These are phyloP conservation scores for Patagioenas fasciata DNA, from an alignment of 2,113 vertebrate species.

Conservation along the genomic window DNA sequence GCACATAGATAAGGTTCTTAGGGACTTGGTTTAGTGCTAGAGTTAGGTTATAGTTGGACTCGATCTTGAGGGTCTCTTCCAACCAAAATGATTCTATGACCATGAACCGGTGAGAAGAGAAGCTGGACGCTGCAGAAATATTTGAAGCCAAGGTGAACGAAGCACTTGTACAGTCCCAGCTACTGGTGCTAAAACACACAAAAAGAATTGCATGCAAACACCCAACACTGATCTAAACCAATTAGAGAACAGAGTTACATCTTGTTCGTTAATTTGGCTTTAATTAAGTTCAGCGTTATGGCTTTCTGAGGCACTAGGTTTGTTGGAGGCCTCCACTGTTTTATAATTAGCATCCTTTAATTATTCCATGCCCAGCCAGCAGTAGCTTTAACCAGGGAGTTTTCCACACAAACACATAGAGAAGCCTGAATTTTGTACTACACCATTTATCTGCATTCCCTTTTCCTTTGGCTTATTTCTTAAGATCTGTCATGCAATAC, in stretches of 20 bases:
- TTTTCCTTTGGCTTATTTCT: background rate
- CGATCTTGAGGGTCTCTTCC: no score
- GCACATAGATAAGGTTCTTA: no score
- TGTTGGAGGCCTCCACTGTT: background rate
- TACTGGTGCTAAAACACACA: background rate
- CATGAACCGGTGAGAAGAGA: background rate
- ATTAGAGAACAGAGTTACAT: background rate
- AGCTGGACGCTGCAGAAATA: background rate
- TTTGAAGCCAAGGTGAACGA: background rate
- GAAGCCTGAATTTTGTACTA: background rate
- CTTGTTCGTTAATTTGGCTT: conserved; percentile 6
- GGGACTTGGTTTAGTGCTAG: no score
- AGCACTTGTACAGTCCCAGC: background rate
- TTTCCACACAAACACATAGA: background rate
- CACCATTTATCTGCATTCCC: background rate
- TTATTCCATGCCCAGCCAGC: background rate
- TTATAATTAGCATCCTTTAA: conserved; percentile 16
- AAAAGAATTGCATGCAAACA: background rate
- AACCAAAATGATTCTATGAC: no score
- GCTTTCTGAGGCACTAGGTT: background rate
- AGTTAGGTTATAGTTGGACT: no score
- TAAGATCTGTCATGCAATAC: background rate
- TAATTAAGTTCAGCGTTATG: conserved; percentile 2
- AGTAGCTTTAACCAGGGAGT: background rate
- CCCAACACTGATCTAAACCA: background rate